Evolutionary conservation across 2,113 vertebrate species (phyloP).

Genomic region (Scytalopus superciliaris): DNA sequence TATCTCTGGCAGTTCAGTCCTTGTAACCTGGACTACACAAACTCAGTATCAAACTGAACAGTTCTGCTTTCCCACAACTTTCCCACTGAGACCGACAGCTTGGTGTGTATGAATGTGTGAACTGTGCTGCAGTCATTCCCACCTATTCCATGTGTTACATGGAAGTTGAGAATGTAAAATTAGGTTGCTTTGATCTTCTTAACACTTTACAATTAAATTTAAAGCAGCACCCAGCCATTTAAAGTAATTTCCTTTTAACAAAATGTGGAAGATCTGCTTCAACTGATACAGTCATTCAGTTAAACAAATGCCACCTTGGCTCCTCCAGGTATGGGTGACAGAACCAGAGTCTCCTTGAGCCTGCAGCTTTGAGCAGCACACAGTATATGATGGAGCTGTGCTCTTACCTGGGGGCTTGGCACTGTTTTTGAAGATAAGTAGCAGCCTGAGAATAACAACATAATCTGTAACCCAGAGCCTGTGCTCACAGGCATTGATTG

Average conservation of each 20-base stretch:
- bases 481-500: neutral
- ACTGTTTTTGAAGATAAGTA: neutral
- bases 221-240: neutral
- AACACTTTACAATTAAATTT: neutral
- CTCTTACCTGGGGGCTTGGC: neutral
- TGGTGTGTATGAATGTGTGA: neutral
- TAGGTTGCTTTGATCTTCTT: conserved; percentile 9
- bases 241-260: neutral
- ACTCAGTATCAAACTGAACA: neutral
- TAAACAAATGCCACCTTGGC: neutral
- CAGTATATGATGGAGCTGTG: neutral
- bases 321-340: rapidly evolving
- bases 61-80: neutral
- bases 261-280: neutral
- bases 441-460: neutral
- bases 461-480: neutral
- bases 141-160: neutral
- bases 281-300: neutral
- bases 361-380: rapidly evolving
- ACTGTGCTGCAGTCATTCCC: neutral
- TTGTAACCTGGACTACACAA: neutral
- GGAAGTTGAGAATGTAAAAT: neutral
- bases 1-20: neutral
- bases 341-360: neutral
- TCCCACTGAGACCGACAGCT: neutral